phyloP scores from a whole-genome alignment of 2,113 vertebrate genomes.

The Hippocampus zosterae region DNA sequence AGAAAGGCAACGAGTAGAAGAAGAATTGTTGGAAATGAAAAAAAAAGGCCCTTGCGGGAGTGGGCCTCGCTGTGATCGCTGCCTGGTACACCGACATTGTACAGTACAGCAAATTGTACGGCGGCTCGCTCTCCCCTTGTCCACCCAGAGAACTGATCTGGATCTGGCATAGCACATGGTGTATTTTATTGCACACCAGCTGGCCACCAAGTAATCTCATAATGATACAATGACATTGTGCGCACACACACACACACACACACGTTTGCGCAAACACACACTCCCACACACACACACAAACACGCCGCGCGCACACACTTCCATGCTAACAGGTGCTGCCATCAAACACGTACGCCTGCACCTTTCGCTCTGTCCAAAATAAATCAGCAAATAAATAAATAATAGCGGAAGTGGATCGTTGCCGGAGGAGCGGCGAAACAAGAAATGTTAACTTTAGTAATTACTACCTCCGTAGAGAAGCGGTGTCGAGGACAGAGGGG shows the following conservation, averaged over 20 bases:
- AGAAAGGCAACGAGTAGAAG: conserved; percentile 54
- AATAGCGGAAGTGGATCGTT: conserved; percentile 40
- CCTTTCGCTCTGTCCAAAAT: conserved; percentile 49
- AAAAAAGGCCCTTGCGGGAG: conserved; percentile 51
- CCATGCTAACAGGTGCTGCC: conserved; percentile 28
- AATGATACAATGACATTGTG: conserved; percentile 29
- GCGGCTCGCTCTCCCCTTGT: conserved; percentile 35
- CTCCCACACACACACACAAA: not conserved
- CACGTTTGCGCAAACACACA: conserved; percentile 3
- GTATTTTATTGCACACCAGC: conserved; percentile 65
- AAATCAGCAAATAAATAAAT: conserved; percentile 15
- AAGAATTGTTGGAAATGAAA: conserved; percentile 63
- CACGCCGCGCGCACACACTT: not conserved
- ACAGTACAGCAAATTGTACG: conserved; percentile 42
- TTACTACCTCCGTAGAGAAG: conserved; percentile 71
- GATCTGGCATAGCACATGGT: conserved; percentile 47
- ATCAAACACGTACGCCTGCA: conserved; percentile 42
- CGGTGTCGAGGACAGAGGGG: conserved; percentile 67
- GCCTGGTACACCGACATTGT: conserved; percentile 57
- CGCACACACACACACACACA: conserved; percentile 14
- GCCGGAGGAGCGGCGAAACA: conserved; percentile 47
- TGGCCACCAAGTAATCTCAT: conserved; percentile 62
- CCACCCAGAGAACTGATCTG: conserved; percentile 50
- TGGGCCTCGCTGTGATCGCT: conserved; percentile 52
- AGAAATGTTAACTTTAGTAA: conserved; percentile 73